A percentile compares a stretch with the other conserved stretches of the same genome.
phyloP scores from a whole-genome alignment of 2,113 vertebrate genomes.

The Nymphicus hollandicus region DNA sequence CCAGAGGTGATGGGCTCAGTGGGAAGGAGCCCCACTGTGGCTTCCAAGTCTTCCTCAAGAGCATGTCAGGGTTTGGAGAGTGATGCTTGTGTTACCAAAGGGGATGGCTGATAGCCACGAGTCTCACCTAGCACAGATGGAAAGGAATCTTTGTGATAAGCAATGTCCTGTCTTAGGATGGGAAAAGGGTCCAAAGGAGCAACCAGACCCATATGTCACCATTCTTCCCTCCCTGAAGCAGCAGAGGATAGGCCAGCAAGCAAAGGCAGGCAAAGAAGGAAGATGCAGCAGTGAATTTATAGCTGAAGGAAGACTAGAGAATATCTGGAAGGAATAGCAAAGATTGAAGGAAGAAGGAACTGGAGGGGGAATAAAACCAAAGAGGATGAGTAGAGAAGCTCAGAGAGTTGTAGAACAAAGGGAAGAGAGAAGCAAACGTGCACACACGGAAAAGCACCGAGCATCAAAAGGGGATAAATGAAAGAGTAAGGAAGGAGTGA shows the following conservation, averaged over 20 bases:
- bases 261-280: background rate
- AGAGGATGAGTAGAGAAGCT: background rate
- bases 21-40: background rate
- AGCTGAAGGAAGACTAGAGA: background rate
- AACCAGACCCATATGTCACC: background rate
- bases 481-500: background rate
- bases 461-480: conserved; percentile 20
- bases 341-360: background rate
- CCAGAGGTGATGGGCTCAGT: background rate
- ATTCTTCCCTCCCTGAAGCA: background rate
- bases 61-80: background rate
- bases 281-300: background rate
- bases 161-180: background rate
- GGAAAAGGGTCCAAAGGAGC: background rate
- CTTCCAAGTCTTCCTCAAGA: background rate
- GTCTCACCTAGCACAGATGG: background rate
- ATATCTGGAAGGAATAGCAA: conserved; percentile 19
- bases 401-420: conserved; percentile 16
- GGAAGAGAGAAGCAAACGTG: background rate
- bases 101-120: background rate
- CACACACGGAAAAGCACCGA: background rate
- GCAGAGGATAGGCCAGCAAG: background rate
- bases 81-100: background rate
- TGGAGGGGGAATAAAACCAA: no score
- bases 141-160: background rate